Base-by-base conservation (phyloP, 2,797 vertebrate genomes). In the Poeciliopsis turneri region DNA sequence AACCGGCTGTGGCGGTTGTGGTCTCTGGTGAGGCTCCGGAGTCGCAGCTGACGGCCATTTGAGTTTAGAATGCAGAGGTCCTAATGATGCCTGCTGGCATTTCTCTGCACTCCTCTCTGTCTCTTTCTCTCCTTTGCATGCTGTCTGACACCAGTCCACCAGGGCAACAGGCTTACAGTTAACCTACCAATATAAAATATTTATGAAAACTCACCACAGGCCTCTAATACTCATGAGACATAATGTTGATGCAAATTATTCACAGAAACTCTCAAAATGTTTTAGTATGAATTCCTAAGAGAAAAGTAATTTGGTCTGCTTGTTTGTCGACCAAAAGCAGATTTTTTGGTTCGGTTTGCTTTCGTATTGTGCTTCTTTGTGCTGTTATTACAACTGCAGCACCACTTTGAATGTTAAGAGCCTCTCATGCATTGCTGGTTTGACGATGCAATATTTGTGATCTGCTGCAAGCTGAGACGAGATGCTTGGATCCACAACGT, bases 21-120 rank as follows among this genome's bases (percentile, higher is more conserved):
- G 74, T 46, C 76, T 78, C 59, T 66, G 69, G 77, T 2, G 81
- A 79, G 81, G 69, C 79, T 71, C 85, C 71, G 77, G 28, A 78
- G 83, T 76, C 82, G 6, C 18, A 20, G 61, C 18, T 82, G 81
- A 89, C 72, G 76, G 86, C 85, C 57, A 49, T 85, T 84, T 87
- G 30, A 80, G 82, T 77, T 76, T 77, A 59, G 53, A 49, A 73
- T 5, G 49, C 75, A 80, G 78, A 84, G 76, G 72, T 75, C 73
- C 75, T 84, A 87, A 86, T 57, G 75, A 86, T 76, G 81, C 78
- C 76, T 84, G 7, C 0, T 13, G 78, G 75, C 51, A 13, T 64
- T 74, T 89, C 74, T 79, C 78, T 83, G 61, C 72, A 4, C 3
- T 41, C 57, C 45, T 72, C 75, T 82, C 28, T 23, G 8, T 45